phyloP scores from a whole-genome alignment of 2,797 vertebrate genomes.

The Thripadectes ignobilis region DNA sequence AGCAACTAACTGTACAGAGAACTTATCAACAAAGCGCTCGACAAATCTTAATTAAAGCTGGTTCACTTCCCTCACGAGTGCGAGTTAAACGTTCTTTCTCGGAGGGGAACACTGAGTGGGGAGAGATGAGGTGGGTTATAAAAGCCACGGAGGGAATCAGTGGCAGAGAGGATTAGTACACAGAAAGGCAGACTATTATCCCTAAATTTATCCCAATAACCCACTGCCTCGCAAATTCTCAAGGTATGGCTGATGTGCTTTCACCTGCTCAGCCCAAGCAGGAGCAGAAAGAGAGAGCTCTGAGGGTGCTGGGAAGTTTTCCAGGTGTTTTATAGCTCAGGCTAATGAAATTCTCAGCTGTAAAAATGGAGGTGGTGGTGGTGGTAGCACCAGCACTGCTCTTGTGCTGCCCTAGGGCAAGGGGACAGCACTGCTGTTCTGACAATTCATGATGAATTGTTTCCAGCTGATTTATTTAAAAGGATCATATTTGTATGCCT shows the following conservation, averaged over 20 bases:
- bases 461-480: neutral
- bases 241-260: fast-evolving
- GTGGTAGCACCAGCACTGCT: neutral
- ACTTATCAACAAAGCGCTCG: neutral
- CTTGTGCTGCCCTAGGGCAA: neutral
- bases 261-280: neutral
- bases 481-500: neutral
- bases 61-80: neutral
- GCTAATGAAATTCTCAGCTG: neutral
- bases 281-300: neutral
- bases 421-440: fast-evolving
- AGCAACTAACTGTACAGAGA: neutral
- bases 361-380: neutral
- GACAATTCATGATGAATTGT: neutral
- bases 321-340: neutral
- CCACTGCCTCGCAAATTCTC: neutral
- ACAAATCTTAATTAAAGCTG: constrained; percentile 34
- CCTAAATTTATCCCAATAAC: neutral
- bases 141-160: neutral
- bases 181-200: neutral
- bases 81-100: neutral
- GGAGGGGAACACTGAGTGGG: neutral
- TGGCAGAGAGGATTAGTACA: neutral
- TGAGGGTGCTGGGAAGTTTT: neutral
- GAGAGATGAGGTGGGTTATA: neutral